Conservation (phyloP, 2,888 invertebrate genomes). For the Byasa hedistus region DNA sequence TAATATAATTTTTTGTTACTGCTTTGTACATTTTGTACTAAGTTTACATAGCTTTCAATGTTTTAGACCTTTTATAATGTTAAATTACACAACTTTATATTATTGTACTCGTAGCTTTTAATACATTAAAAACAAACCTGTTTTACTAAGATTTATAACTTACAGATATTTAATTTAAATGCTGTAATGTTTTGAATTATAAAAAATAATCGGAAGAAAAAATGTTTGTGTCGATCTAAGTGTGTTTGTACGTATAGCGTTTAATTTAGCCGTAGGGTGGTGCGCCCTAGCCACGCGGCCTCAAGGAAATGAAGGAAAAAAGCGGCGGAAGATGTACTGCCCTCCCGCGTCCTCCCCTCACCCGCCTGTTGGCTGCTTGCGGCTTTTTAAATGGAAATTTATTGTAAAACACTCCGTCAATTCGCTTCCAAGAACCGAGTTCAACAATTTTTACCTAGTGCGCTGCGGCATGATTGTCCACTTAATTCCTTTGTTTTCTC, state of each 20-base stretch:
- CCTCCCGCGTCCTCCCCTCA: slow-evolving; percentile 37
- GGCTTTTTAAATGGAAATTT: slow-evolving; percentile 80
- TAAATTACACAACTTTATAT: neutral
- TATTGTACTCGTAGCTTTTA: neutral
- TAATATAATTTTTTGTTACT: too few relatives aligned
- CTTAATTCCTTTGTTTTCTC: slow-evolving; percentile 33
- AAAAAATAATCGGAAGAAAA: neutral
- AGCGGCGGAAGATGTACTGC: slow-evolving; percentile 70
- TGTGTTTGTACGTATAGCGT: slow-evolving; percentile 44
- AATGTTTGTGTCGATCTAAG: slow-evolving; percentile 4
- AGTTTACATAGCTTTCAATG: neutral
- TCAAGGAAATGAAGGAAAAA: slow-evolving; percentile 79
- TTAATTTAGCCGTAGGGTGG: slow-evolving; percentile 66
- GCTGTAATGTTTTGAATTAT: neutral
- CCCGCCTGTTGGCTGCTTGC: slow-evolving; percentile 52
- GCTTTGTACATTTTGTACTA: too few relatives aligned
- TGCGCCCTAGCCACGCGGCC: slow-evolving; percentile 68
- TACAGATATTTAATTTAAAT: neutral
- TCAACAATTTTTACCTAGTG: slow-evolving; percentile 65
- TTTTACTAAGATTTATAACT: neutral
- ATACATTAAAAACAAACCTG: too few relatives aligned
- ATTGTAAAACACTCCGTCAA: slow-evolving; percentile 79
- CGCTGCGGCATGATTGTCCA: slow-evolving; percentile 43
- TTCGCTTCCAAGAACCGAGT: slow-evolving; percentile 54
- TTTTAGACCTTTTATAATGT: neutral